phyloP scores from a whole-genome alignment of 1,140 invertebrate species.

The Plectrocnemia conspersa region DNA sequence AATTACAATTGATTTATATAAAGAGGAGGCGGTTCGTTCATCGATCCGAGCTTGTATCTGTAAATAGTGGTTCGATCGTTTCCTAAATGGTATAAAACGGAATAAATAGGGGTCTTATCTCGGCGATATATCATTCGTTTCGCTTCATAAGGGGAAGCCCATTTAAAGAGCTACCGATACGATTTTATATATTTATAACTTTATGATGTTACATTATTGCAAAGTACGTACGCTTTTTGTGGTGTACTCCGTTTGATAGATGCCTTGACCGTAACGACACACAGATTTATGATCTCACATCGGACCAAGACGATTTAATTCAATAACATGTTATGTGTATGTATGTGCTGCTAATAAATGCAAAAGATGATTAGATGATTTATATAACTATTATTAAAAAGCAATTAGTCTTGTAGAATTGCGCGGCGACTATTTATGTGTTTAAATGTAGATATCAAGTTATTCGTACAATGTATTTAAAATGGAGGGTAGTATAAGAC shows the following conservation, averaged over 20 bases:
- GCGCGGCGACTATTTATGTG: too few species aligned
- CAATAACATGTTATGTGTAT: too few species aligned
- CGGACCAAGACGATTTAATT: too few species aligned
- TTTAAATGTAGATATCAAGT: too few species aligned
- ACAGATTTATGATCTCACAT: constrained; percentile 23
- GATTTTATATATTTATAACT: constrained; percentile 14
- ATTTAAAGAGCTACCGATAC: constrained; percentile 6
- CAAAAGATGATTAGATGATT: too few species aligned
- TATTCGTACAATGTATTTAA: too few species aligned
- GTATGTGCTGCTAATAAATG: not conserved
- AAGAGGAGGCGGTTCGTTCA: constrained; percentile 4
- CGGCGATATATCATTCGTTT: constrained; percentile 20
- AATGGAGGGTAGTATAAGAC: too few species aligned
- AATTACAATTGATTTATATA: constrained; percentile 29
- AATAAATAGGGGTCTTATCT: constrained; percentile 29
- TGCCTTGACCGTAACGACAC: constrained; percentile 19
- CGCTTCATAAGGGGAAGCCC: constrained; percentile 5
- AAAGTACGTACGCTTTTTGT: not conserved
- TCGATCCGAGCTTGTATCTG: constrained; percentile 19
- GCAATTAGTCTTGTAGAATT: too few species aligned
- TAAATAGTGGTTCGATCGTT: constrained; percentile 22
- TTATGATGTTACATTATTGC: constrained; percentile 19
- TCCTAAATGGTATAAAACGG: constrained; percentile 15
- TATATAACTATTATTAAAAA: too few species aligned
- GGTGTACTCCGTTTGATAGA: not conserved